Conservation (phyloP, 2,888 invertebrate species). For the Terebella lapidaria region DNA sequence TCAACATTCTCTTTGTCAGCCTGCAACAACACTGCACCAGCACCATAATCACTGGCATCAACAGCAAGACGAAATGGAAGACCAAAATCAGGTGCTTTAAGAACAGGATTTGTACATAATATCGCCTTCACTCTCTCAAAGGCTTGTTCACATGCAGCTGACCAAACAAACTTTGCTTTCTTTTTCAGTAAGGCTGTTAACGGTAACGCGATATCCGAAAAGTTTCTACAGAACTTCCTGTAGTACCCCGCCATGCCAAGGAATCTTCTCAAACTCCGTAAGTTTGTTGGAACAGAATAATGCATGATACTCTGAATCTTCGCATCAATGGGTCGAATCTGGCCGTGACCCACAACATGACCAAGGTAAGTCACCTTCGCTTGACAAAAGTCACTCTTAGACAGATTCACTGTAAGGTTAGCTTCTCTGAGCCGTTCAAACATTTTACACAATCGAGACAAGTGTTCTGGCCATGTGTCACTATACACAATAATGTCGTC, state of each 20-base stretch:
- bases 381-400: not conserved
- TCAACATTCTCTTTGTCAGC: not conserved
- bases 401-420: not conserved
- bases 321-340: slow-evolving; percentile 9
- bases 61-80: not conserved
- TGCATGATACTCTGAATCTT: not conserved
- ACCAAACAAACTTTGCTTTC: slow-evolving; percentile 9
- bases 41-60: slow-evolving; percentile 2
- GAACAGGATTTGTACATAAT: not conserved
- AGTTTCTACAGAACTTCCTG: not conserved
- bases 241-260: not conserved
- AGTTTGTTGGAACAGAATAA: not conserved
- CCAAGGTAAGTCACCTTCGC: not conserved
- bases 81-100: not conserved
- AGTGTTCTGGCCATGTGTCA: not conserved
- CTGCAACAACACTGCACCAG: slow-evolving; percentile 2
- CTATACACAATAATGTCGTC: not conserved
- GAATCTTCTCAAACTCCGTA: not conserved
- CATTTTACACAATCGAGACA: not conserved
- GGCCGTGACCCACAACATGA: slow-evolving; percentile 4
- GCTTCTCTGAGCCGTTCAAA: not conserved
- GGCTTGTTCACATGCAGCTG: not conserved
- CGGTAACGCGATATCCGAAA: not conserved
- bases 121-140: not conserved
- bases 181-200: too few species aligned